Conservation (phyloP, 2,113 vertebrate genomes). For the Pseudopodoces humilis region DNA sequence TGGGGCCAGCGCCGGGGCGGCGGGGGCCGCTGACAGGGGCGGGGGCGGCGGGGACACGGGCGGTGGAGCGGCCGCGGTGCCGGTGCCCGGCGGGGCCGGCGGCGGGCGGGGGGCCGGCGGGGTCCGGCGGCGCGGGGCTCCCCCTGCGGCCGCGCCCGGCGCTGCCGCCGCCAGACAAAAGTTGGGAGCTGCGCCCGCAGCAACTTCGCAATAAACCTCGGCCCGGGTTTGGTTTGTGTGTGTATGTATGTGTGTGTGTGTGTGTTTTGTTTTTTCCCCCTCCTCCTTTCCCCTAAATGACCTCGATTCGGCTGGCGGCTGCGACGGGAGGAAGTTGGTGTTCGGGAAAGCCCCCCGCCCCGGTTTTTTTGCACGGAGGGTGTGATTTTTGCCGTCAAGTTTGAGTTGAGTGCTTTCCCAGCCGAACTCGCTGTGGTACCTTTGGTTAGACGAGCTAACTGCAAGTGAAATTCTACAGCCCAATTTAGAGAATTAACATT, state of each 20-base stretch:
- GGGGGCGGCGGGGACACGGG: no score
- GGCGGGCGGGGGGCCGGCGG: background rate
- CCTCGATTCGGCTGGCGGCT: background rate
- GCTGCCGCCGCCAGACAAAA: slow-evolving; percentile 25
- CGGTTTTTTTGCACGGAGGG: background rate
- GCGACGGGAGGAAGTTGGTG: background rate
- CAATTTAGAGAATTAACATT: background rate
- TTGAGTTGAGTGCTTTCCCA: background rate
- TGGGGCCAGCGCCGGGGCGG: no score
- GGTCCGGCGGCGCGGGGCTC: background rate
- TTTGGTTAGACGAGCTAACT: background rate
- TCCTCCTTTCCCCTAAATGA: background rate
- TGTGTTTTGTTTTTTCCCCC: background rate
- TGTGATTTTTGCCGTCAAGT: background rate
- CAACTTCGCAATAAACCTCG: slow-evolving; percentile 22
- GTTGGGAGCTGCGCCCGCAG: slow-evolving; percentile 36
- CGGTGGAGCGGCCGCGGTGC: no score
- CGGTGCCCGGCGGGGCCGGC: background rate
- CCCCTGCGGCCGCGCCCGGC: slow-evolving; percentile 39
- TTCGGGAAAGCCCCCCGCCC: background rate
- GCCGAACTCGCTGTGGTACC: background rate
- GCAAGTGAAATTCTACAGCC: background rate
- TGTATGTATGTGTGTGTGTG: background rate
- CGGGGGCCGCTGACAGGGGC: no score
- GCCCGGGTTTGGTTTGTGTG: background rate